Percentiles rank a stretch among this genome's conserved stretches.
phyloP scores from a whole-genome alignment of 2,888 invertebrate genomes.

The Napeogenes sylphis region DNA sequence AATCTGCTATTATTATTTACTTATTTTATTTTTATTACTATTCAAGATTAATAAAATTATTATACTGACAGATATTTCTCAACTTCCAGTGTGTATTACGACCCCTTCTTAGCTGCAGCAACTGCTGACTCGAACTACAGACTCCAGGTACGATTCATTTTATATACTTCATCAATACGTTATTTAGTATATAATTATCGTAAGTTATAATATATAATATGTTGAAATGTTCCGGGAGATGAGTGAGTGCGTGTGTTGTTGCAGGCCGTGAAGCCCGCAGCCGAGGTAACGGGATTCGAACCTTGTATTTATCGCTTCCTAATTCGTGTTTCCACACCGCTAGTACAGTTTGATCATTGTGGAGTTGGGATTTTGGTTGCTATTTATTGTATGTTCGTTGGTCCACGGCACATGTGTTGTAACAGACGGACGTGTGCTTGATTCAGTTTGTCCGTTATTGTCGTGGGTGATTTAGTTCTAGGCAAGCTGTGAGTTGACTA shows the following conservation, averaged over 20 bases:
- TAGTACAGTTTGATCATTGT: constrained; percentile 65
- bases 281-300: constrained; percentile 75
- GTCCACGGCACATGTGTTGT: constrained; percentile 68
- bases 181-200: too few species aligned
- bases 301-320: constrained; percentile 72
- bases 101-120: constrained; percentile 95
- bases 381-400: constrained; percentile 66
- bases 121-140: constrained; percentile 92
- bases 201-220: neutral
- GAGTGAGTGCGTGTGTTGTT: constrained; percentile 77
- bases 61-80: constrained; percentile 10
- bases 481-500: constrained; percentile 58
- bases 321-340: constrained; percentile 68
- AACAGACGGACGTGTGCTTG: constrained; percentile 65
- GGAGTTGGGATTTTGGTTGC: constrained; percentile 75
- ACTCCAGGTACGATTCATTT: constrained; percentile 83
- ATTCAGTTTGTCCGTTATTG: constrained; percentile 65
- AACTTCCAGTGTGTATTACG: constrained; percentile 90
- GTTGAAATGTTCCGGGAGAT: neutral
- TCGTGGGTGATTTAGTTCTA: constrained; percentile 67
- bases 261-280: constrained; percentile 84
- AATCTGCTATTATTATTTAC: too few species aligned
- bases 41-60: neutral
- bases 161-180: neutral
- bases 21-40: too few species aligned